Evolutionary conservation across 2,888 invertebrate genomes (phyloP), one percentile per base, ranked within the genome.

Genomic region (Syrista parreyssii): DNA sequence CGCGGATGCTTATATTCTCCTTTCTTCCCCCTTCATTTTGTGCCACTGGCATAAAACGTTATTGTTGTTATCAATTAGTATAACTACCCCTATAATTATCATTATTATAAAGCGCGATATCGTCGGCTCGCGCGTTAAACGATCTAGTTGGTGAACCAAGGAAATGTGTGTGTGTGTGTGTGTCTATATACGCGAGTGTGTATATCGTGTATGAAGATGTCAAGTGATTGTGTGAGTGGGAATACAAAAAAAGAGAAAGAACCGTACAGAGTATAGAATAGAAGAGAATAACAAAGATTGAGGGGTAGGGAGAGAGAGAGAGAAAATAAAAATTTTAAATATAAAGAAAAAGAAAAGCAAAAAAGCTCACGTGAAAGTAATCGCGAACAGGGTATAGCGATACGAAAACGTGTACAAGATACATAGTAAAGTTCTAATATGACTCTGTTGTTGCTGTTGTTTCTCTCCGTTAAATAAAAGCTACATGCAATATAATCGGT

Each of bases 381-480:
- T 15, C 15, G 4, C 40, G 15, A 40, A 15, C 40, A 4, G 0
- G 1, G 40, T 40, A 40, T 1, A 40, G 36, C 36, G 15, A 40
- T 4, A 40, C 40, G 15, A 40, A 15, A 40, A 12, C 4, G 40
- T 40, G 40, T 40, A 40, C 4, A 15, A 4, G 36, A 36, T 6
- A 30, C 1, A 32, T 12, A 11, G 33, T n/a, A 32, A 78, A 75
- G 55, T 71, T 31, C 71, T n/a, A 15, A 15, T 72, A 40, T 55
- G 32, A 36, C 75, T 33, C 12, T 35, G 31, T 78, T 68, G 55
- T 68, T 34, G 73, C 78, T 69, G 74, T 79, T 32, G 23, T 78
- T 35, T 71, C 71, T 72, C 68, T 32, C 32, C 34, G 15, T 69
- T 15, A 84, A 88, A 86, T 83, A 85, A 89, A 86, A 85, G 82